These are phyloP conservation scores for Monodelphis domestica DNA, from an alignment of 2,797 vertebrate species.

Conservation along the genomic window DNA sequence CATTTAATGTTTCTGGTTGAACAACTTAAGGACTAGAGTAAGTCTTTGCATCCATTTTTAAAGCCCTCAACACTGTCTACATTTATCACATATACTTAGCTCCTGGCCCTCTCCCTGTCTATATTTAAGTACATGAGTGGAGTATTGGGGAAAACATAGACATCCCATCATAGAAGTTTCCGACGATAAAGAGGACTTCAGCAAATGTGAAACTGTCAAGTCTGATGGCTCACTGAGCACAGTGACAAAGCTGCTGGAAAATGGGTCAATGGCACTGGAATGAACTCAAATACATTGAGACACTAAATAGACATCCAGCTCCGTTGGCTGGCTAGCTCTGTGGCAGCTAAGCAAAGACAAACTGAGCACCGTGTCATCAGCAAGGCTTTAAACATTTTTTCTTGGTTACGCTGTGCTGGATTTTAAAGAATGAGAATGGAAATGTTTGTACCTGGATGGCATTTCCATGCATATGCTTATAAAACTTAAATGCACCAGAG, in stretches of 20 bases:
- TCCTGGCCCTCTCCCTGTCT: not conserved
- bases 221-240: not conserved
- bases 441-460: not conserved
- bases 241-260: not conserved
- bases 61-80: not conserved
- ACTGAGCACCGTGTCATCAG: not conserved
- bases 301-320: not conserved
- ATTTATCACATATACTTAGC: not conserved
- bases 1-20: not conserved
- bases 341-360: not conserved
- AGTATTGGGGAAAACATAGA: not conserved
- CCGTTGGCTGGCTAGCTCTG: not conserved
- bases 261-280: not conserved
- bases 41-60: not conserved
- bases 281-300: not conserved
- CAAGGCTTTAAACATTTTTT: not conserved
- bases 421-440: not conserved
- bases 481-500: not conserved
- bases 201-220: not conserved
- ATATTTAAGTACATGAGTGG: not conserved
- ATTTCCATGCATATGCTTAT: not conserved
- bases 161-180: not conserved
- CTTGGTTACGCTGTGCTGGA: not conserved
- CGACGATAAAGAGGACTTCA: not conserved
- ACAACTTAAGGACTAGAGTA: not conserved